Conservation (phyloP, 2,797 vertebrate species). For the Pempheris klunzingeri region DNA sequence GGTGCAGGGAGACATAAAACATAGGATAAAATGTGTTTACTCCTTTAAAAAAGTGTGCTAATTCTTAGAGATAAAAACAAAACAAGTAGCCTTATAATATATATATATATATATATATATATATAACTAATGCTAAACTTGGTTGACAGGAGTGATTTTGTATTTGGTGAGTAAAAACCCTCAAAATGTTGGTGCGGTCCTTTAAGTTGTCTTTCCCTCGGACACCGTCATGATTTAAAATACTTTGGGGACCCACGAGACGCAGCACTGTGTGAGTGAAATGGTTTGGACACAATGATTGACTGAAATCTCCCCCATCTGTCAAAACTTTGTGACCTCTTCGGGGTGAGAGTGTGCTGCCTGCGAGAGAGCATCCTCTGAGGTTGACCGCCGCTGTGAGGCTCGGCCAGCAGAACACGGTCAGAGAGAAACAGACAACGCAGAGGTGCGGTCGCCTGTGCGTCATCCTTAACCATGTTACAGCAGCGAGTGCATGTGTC, state of each 20-base stretch:
- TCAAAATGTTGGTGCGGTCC: neutral
- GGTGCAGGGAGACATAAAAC: neutral
- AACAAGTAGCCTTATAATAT: neutral
- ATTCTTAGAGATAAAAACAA: neutral
- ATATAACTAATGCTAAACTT: neutral
- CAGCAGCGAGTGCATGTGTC: conserved; percentile 32
- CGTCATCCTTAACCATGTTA: conserved; percentile 64
- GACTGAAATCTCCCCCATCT: conserved; percentile 26
- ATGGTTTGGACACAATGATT: conserved; percentile 4
- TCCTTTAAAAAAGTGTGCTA: neutral
- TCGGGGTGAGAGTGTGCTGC: conserved; percentile 21
- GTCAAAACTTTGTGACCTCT: conserved; percentile 41
- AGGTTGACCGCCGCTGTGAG: conserved; percentile 43
- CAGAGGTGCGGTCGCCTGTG: conserved; percentile 56
- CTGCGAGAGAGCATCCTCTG: conserved; percentile 36
- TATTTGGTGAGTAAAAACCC: neutral
- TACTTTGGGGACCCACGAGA: neutral
- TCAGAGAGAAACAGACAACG: conserved; percentile 52
- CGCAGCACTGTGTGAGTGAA: conserved; percentile 9
- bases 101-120: too few relatives aligned
- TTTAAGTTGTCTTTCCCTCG: conserved; percentile 5
- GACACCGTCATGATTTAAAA: conserved; percentile 19
- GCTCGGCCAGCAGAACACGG: conserved; percentile 38
- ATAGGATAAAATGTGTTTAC: neutral
- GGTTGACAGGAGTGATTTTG: neutral